Evolutionary conservation across 2,888 invertebrate species (phyloP).

Genomic region (Kuschelorhynchus macadamiae): DNA sequence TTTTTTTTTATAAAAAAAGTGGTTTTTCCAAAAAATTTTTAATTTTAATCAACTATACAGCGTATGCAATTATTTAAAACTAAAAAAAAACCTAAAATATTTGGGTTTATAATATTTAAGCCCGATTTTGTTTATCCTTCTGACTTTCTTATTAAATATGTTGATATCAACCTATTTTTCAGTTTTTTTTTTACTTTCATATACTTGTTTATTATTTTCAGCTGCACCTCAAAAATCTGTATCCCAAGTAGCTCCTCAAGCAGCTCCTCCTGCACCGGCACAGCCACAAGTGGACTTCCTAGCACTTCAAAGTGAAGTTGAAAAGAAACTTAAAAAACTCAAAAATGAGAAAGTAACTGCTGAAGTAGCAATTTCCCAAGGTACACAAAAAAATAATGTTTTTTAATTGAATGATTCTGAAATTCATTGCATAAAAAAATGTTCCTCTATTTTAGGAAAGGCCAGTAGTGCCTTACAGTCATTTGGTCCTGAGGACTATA

Average conservation of each 20-base stretch:
- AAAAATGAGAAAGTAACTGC: conserved; percentile 79
- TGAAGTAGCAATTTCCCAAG: conserved; percentile 77
- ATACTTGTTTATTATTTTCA: no score
- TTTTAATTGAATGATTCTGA: background rate
- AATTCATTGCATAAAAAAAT: background rate
- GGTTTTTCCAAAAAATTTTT: no score
- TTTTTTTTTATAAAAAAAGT: no score
- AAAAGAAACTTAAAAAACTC: conserved; percentile 74
- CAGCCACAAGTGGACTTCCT: conserved; percentile 69
- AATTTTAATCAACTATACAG: no score
- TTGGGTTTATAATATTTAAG: no score
- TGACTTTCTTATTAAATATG: no score
- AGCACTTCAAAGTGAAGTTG: conserved; percentile 72
- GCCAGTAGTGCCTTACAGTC: conserved; percentile 73
- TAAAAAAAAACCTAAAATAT: no score
- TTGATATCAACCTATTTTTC: no score
- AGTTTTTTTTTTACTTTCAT: no score
- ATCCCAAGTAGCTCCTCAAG: conserved; percentile 23
- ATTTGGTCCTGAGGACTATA: conserved; percentile 72
- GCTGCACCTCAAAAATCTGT: background rate
- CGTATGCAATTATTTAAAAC: no score
- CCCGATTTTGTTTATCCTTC: no score
- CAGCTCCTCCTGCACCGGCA: conserved; percentile 56
- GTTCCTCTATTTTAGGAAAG: conserved; percentile 66
- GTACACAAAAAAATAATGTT: conserved; percentile 51